phyloP scores from a whole-genome alignment of 1,140 invertebrate species.

The Drosophila albomicans region DNA sequence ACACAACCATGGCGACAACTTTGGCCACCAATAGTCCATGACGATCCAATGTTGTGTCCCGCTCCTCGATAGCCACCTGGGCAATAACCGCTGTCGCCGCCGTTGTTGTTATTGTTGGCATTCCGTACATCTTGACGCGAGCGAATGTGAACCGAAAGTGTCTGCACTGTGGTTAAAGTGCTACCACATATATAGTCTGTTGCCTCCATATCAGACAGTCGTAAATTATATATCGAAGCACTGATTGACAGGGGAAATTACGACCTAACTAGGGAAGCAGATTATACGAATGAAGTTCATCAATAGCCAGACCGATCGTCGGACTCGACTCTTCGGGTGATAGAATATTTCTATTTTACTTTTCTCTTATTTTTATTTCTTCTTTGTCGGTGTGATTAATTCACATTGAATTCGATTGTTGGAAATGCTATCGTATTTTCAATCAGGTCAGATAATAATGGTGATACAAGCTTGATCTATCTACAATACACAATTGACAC shows the following conservation, averaged over 20 bases:
- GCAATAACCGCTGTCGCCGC: not conserved
- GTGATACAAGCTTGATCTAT: not conserved
- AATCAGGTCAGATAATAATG: constrained; percentile 12
- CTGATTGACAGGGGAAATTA: constrained; percentile 65
- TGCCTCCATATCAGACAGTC: constrained; percentile 29
- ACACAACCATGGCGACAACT: constrained; percentile 89
- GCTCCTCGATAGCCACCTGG: not conserved
- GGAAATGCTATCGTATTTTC: constrained; percentile 12
- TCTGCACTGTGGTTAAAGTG: not conserved
- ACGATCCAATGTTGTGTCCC: constrained; percentile 47
- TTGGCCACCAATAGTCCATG: constrained; percentile 87
- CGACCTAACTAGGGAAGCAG: constrained; percentile 14
- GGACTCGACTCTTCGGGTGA: not conserved
- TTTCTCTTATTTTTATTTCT: not conserved
- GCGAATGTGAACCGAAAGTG: constrained; percentile 43
- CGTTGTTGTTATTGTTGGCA: not conserved
- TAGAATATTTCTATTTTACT: not conserved
- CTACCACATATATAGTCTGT: constrained; percentile 12
- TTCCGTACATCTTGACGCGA: constrained; percentile 44
- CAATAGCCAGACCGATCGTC: constrained; percentile 8
- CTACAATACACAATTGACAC: not conserved
- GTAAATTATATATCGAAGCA: constrained; percentile 55
- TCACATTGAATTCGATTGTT: constrained; percentile 14
- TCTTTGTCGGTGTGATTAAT: constrained; percentile 9
- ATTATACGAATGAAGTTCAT: constrained; percentile 20